These are phyloP conservation scores for Micoletzkya japonica DNA, from an alignment of 2,888 invertebrate species.

Conservation along the genomic window DNA sequence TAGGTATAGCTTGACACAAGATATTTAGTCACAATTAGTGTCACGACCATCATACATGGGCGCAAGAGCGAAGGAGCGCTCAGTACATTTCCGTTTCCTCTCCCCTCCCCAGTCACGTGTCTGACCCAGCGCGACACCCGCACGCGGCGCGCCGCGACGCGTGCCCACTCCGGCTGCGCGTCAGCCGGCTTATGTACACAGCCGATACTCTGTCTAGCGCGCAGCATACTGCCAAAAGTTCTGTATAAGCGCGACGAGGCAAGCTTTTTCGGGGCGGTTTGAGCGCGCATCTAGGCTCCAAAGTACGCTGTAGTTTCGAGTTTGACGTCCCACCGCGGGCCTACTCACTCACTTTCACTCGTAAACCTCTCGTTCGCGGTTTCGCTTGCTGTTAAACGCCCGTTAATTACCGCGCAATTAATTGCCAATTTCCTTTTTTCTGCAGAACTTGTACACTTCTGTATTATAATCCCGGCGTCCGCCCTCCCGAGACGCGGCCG, in stretches of 20 bases:
- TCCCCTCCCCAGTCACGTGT: constrained; percentile 4
- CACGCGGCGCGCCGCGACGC: background rate
- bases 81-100: too few relatives aligned
- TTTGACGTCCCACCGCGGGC: too few relatives aligned
- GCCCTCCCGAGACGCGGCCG: constrained; percentile 1
- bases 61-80: background rate
- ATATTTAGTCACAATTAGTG: too few relatives aligned
- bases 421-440: background rate
- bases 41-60: background rate
- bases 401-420: too few relatives aligned
- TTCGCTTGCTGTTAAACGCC: too few relatives aligned
- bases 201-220: constrained; percentile 8
- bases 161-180: constrained; percentile 1
- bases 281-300: constrained; percentile 21
- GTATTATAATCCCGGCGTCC: constrained; percentile 17
- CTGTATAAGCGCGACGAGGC: too few relatives aligned
- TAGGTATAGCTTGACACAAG: too few relatives aligned
- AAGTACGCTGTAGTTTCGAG: constrained; percentile 13
- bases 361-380: too few relatives aligned
- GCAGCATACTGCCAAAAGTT: constrained; percentile 26
- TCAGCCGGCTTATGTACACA: background rate
- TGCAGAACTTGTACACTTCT: constrained; percentile 26
- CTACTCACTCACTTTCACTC: too few relatives aligned
- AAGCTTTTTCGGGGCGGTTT: too few relatives aligned
- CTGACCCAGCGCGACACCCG: constrained; percentile 5